Evolutionary conservation across 2,888 invertebrate genomes (phyloP).

Genomic region (Creontiades dilutus): DNA sequence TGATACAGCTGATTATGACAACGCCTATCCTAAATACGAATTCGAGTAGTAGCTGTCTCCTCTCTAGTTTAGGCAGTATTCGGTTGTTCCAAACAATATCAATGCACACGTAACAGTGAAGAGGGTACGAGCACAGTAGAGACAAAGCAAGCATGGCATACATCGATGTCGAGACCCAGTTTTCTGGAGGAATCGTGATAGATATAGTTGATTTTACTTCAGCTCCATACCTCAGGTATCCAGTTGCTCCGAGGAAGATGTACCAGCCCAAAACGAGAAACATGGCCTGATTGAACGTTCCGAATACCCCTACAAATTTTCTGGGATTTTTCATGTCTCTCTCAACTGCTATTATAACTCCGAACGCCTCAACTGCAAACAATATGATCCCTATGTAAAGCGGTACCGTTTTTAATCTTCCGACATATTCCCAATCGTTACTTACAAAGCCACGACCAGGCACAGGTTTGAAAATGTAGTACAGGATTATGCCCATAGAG

Average conservation of each 20-base stretch:
- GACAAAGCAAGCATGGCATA: conserved; percentile 38
- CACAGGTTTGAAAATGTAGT: conserved; percentile 57
- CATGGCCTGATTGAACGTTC: conserved; percentile 58
- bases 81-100: conserved; percentile 58
- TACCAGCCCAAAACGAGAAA: conserved; percentile 55
- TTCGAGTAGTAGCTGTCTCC: background rate
- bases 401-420: conserved; percentile 26
- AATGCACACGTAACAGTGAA: conserved; percentile 62
- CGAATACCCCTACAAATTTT: conserved; percentile 40
- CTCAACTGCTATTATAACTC: conserved; percentile 67
- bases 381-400: conserved; percentile 67
- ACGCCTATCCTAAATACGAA: conserved; percentile 22
- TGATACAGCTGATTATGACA: conserved; percentile 26
- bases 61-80: conserved; percentile 29
- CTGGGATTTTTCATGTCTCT: conserved; percentile 60
- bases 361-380: conserved; percentile 65
- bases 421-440: conserved; percentile 38
- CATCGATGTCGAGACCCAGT: conserved; percentile 47
- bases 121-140: conserved; percentile 60
- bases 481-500: conserved; percentile 56
- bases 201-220: conserved; percentile 58
- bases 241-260: conserved; percentile 44
- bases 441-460: conserved; percentile 26
- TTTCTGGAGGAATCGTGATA: conserved; percentile 20
- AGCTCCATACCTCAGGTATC: conserved; percentile 57